phyloP scores from a whole-genome alignment of 2,888 invertebrate genomes.

The Cosmia trapezina region DNA sequence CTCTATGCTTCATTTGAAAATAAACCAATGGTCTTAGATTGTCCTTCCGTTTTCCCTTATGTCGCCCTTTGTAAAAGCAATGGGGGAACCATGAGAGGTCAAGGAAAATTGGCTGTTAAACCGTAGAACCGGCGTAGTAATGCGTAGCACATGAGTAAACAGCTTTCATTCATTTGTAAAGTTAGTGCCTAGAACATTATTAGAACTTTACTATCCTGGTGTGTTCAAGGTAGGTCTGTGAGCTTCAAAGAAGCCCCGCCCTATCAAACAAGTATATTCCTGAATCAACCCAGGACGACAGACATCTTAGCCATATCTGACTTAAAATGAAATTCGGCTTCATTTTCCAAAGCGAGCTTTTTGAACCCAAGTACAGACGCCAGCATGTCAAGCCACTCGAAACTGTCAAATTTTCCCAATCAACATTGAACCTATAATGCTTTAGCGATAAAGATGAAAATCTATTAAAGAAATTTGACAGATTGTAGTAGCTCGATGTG shows the following conservation, averaged over 20 bases:
- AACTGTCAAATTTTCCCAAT: too few species aligned
- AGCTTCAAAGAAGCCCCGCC: too few species aligned
- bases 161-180: slow-evolving; percentile 77
- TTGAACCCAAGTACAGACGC: background rate
- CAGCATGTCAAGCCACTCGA: too few species aligned
- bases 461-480: too few species aligned
- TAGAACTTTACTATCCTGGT: slow-evolving; percentile 34
- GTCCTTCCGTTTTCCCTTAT: slow-evolving; percentile 68
- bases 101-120: slow-evolving; percentile 68
- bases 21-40: slow-evolving; percentile 69
- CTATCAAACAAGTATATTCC: background rate
- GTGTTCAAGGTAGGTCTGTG: background rate
- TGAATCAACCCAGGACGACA: background rate
- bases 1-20: slow-evolving; percentile 83
- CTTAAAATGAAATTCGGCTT: background rate
- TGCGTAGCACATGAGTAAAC: slow-evolving; percentile 75
- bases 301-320: background rate
- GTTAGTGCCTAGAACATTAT: slow-evolving; percentile 49
- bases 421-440: too few species aligned
- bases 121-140: slow-evolving; percentile 74
- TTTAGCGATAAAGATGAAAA: too few species aligned
- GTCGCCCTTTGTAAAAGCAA: slow-evolving; percentile 56
- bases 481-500: too few species aligned
- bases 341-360: background rate
- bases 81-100: slow-evolving; percentile 68